Evolutionary conservation across 2,888 invertebrate species (phyloP).

Genomic region (Caenorhabditis angaria): DNA sequence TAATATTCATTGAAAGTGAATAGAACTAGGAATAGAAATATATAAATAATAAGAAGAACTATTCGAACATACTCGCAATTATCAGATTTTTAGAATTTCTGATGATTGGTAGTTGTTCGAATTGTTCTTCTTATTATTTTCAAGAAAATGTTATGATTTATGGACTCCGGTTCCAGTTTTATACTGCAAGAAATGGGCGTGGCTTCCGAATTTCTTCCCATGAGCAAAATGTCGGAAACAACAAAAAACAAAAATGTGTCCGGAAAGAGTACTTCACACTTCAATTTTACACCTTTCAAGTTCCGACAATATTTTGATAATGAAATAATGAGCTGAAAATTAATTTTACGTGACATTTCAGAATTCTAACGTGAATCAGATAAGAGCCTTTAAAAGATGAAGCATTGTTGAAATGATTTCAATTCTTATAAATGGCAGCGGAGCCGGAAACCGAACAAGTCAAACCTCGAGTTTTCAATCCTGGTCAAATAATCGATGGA

Average conservation of each 20-base stretch:
- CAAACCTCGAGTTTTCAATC: neutral
- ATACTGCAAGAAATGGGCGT: neutral
- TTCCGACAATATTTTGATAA: too few relatives aligned
- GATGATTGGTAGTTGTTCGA: neutral
- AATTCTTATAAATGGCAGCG: neutral
- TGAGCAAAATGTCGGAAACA: neutral
- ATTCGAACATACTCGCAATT: neutral
- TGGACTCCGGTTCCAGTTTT: neutral
- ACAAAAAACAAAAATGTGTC: neutral
- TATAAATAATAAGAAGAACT: neutral
- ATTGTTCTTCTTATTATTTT: neutral
- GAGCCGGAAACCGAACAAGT: too few relatives aligned
- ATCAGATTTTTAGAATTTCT: neutral
- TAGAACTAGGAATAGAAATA: too few relatives aligned
- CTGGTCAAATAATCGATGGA: conserved; percentile 26
- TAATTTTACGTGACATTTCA: too few relatives aligned
- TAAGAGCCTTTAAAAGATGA: too few relatives aligned
- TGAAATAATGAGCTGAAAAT: too few relatives aligned
- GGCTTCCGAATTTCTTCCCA: neutral
- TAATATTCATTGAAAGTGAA: neutral
- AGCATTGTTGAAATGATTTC: too few relatives aligned
- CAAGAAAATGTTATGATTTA: neutral
- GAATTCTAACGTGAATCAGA: too few relatives aligned
- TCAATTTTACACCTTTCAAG: neutral
- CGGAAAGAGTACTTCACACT: neutral